phyloP scores from a whole-genome alignment of 92 coral and sea anemone genomes.

The Epizoanthus scotinus region DNA sequence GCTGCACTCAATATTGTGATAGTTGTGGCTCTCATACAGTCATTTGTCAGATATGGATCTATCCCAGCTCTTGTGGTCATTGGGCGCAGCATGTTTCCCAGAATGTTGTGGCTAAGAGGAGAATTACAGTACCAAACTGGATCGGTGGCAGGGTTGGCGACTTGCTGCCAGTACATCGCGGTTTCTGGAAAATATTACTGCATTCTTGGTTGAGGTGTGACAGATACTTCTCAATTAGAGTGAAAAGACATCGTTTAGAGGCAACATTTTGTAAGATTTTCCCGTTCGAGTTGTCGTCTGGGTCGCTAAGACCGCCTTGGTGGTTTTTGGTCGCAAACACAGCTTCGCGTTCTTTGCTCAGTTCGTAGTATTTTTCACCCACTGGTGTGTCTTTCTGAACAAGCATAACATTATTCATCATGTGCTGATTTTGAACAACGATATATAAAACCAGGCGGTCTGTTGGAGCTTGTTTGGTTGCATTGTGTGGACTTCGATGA shows the following conservation, averaged over 20 bases:
- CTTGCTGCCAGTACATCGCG: neutral
- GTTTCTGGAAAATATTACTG: slow-evolving; percentile 8
- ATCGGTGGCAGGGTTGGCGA: neutral
- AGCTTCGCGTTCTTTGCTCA: too few species aligned
- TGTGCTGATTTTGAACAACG: neutral
- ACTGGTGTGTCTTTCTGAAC: slow-evolving; percentile 27
- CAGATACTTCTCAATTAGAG: slow-evolving; percentile 33
- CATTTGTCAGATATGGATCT: slow-evolving; percentile 42
- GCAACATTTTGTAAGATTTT: neutral
- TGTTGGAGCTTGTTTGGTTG: neutral
- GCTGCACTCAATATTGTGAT: slow-evolving; percentile 52
- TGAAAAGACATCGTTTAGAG: neutral
- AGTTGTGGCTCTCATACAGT: slow-evolving; percentile 58
- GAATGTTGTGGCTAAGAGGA: slow-evolving; percentile 52
- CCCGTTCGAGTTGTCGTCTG: neutral
- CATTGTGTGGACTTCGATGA: too few species aligned
- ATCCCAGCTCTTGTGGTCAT: slow-evolving; percentile 59
- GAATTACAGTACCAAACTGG: slow-evolving; percentile 48
- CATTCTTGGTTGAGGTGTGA: neutral
- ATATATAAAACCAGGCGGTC: neutral
- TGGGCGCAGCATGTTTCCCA: slow-evolving; percentile 48
- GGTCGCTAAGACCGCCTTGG: slow-evolving; percentile 1
- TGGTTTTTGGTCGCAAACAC: neutral
- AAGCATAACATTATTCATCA: slow-evolving; percentile 38
- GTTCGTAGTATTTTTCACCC: neutral